phyloP scores from a whole-genome alignment of 2,888 invertebrate genomes.

The Papilio gigon region DNA sequence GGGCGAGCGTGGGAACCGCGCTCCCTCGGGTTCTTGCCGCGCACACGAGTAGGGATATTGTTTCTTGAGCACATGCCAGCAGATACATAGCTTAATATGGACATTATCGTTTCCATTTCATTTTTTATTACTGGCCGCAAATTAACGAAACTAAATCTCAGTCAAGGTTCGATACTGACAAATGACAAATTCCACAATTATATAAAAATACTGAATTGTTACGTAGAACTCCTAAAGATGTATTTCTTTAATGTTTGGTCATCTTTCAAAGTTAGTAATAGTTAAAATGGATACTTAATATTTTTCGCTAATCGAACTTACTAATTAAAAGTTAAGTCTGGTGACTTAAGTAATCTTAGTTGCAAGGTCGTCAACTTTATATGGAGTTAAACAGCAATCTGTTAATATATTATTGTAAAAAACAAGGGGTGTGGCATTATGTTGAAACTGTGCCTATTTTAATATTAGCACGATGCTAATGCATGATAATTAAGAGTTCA shows the following conservation, averaged over 20 bases:
- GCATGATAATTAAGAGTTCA: neutral
- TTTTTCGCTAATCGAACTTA: neutral
- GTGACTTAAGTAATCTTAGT: neutral
- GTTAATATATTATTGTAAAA: neutral
- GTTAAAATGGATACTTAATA: neutral
- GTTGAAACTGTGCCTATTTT: neutral
- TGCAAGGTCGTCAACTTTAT: neutral
- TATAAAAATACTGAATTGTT: no score
- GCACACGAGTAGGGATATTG: conserved; percentile 69
- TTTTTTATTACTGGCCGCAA: no score
- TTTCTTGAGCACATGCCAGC: conserved; percentile 80
- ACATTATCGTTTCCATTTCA: neutral
- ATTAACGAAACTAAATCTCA: no score
- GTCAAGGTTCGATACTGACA: no score
- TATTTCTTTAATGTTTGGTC: neutral
- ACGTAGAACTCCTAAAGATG: no score
- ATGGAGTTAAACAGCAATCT: conserved; percentile 9
- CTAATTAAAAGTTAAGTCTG: neutral
- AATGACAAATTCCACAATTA: no score
- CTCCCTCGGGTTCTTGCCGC: conserved; percentile 64
- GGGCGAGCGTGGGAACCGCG: conserved; percentile 74
- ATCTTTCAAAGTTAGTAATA: neutral
- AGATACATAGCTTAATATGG: conserved; percentile 42
- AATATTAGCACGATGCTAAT: neutral
- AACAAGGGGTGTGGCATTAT: neutral